These are phyloP conservation scores for Craterocephalus amniculus DNA, from an alignment of 2,797 vertebrate species.

Conservation along the genomic window DNA sequence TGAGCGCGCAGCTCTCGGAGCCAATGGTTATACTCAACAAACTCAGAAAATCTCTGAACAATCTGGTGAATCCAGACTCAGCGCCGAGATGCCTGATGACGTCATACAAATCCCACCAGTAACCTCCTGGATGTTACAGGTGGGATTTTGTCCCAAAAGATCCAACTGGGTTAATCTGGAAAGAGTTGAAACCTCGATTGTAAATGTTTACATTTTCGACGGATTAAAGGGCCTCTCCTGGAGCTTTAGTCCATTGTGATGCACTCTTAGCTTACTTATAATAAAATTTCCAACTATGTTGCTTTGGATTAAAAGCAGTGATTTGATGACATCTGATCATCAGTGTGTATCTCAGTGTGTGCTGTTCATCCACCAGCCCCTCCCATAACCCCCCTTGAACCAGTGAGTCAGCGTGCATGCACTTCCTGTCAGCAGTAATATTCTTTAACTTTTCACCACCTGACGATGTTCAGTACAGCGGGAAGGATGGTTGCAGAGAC, in stretches of 20 bases:
- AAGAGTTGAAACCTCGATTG: neutral
- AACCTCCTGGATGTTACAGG: too few species aligned
- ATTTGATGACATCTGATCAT: conserved; percentile 45
- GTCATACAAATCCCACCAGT: too few species aligned
- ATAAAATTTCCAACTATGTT: conserved; percentile 46
- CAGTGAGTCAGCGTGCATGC: conserved; percentile 15
- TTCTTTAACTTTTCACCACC: conserved; percentile 5
- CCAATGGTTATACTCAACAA: too few species aligned
- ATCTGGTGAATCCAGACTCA: too few species aligned
- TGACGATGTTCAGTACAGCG: neutral
- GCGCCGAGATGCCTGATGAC: too few species aligned
- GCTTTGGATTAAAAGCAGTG: conserved; percentile 34
- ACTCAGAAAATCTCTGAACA: too few species aligned
- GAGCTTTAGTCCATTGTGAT: neutral
- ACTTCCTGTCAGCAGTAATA: conserved; percentile 25
- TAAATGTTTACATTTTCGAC: neutral
- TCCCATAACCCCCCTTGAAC: conserved; percentile 65
- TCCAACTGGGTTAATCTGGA: neutral
- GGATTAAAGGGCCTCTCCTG: neutral
- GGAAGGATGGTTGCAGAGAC: conserved; percentile 21
- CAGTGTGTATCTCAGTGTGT: conserved; percentile 39
- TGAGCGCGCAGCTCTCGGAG: too few species aligned
- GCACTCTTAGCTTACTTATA: too few species aligned
- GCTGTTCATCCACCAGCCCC: conserved; percentile 50
- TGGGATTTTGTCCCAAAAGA: too few species aligned